phyloP scores from a whole-genome alignment of 1,140 invertebrate species.

The Musca domestica region DNA sequence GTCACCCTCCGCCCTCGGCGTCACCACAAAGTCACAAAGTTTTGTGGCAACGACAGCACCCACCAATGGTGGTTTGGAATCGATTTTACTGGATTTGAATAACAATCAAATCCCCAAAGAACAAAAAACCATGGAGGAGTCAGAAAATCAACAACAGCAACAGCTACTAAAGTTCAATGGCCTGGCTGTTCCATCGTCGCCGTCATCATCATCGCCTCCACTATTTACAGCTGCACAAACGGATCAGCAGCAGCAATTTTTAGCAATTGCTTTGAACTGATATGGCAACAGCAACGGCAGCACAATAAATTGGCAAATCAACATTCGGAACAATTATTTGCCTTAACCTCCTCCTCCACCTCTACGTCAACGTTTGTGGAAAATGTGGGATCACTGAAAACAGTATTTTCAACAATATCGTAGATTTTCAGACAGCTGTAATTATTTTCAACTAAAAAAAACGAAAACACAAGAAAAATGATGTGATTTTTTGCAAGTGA shows the following conservation, averaged over 20 bases:
- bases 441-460: too few relatives aligned
- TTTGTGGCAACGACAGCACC: background rate
- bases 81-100: slow-evolving; percentile 13
- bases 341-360: background rate
- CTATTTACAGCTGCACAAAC: slow-evolving; percentile 21
- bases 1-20: background rate
- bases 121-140: background rate
- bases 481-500: background rate
- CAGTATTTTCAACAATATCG: slow-evolving; percentile 11
- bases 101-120: slow-evolving; percentile 3
- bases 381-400: slow-evolving; percentile 4
- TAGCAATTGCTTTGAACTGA: slow-evolving; percentile 48
- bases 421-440: too few relatives aligned
- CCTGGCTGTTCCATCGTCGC: background rate
- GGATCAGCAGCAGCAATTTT: slow-evolving; percentile 42
- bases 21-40: background rate
- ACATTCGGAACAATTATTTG: background rate
- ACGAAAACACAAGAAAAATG: too few relatives aligned
- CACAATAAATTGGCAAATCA: background rate
- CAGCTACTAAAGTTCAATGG: slow-evolving; percentile 16
- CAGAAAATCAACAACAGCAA: slow-evolving; percentile 2
- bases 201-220: background rate
- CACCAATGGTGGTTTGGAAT: slow-evolving; percentile 3
- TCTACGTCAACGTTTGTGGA: background rate
- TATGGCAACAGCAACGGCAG: slow-evolving; percentile 36